Evolutionary conservation across 2,113 vertebrate genomes (phyloP), one percentile per base, ranked within the genome.

Genomic region (Cavia aperea): DNA sequence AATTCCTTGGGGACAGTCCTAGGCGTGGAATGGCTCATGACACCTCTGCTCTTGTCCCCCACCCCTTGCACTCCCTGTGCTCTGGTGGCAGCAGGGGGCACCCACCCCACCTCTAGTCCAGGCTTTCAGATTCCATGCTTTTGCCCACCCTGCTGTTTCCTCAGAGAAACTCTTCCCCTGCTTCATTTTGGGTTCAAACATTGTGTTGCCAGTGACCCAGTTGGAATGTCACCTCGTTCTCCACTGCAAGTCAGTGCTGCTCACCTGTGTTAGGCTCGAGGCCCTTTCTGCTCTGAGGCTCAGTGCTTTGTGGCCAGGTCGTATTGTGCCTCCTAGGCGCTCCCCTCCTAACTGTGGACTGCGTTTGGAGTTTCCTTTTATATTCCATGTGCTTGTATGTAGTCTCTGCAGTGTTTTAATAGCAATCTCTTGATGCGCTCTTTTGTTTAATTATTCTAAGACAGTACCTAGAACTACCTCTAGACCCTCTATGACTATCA

Each of bases 361-460:
- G 65, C 7, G 66, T 14, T 75, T 81, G 46, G 36, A 9, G 46
- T 82, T 89, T 87, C 33, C 4, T 68, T 92, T 91, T 62, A 49
- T 73, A 89, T 89, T 89, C 19, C 51, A 66, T 60, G 56, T 91
- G 84, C 36, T 68, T 68, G 26, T 60, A 75, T 5, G 87, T 9
- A 88, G 82, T 91, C 10, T 49, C 8, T 51, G 29, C 24, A 75
- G 31, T 36, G n/a, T 79, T 66, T 62, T 60, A 85, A 46, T 51
- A 60, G 56, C 2, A n/a, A 87, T 43, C 7, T 7, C 63, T 90
- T 24, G 36, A 26, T 56, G 70, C 43, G 2, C 54, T 87, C 51
- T 92, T 26, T 39, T 65, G 91, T 60, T 73, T 39, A 65, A 66
- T 66, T 39, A 60, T 46, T 92, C 86, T 87, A 85, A 68, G 91